Percentiles rank a stretch among this genome's conserved stretches.
Evolutionary conservation across 2,113 vertebrate genomes (phyloP).

Genomic region (Smithornis capensis): DNA sequence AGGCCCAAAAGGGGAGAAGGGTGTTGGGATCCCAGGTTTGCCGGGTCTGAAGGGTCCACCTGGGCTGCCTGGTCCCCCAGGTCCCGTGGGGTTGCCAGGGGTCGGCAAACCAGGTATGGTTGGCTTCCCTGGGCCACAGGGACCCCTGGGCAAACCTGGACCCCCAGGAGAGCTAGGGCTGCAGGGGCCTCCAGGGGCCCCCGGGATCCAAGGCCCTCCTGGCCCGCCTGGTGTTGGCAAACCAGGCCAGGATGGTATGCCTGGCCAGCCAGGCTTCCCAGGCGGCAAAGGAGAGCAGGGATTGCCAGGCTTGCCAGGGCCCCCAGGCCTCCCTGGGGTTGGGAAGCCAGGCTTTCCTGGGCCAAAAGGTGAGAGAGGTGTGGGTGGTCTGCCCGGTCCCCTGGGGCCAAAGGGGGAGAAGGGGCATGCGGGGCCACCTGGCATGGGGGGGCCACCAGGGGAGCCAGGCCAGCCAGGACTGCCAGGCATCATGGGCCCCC

Average conservation of each 20-base stretch:
- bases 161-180: constrained; percentile 83
- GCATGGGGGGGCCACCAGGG: constrained; percentile 83
- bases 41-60: constrained; percentile 89
- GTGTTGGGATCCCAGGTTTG: constrained; percentile 86
- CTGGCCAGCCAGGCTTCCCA: constrained; percentile 88
- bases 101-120: constrained; percentile 89
- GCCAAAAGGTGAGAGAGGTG: constrained; percentile 87
- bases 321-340: constrained; percentile 85
- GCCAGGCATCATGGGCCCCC: constrained; percentile 86
- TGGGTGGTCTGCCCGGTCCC: constrained; percentile 81
- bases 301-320: constrained; percentile 84
- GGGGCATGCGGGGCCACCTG: constrained; percentile 83
- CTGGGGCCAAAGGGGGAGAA: constrained; percentile 88
- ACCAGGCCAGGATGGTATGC: constrained; percentile 86
- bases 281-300: constrained; percentile 92
- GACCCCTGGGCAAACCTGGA: constrained; percentile 85
- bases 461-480: constrained; percentile 85
- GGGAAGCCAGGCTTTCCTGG: constrained; percentile 91
- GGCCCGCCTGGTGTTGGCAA: constrained; percentile 89
- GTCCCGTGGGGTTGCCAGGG: constrained; percentile 87
- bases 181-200: constrained; percentile 80
- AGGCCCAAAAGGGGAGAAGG: constrained; percentile 95
- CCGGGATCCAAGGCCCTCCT: constrained; percentile 85
- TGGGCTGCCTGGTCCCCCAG: constrained; percentile 83
- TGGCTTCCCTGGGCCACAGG: constrained; percentile 88